phyloP scores from a whole-genome alignment of 2,797 vertebrate genomes.

The Microhierax caerulescens region DNA sequence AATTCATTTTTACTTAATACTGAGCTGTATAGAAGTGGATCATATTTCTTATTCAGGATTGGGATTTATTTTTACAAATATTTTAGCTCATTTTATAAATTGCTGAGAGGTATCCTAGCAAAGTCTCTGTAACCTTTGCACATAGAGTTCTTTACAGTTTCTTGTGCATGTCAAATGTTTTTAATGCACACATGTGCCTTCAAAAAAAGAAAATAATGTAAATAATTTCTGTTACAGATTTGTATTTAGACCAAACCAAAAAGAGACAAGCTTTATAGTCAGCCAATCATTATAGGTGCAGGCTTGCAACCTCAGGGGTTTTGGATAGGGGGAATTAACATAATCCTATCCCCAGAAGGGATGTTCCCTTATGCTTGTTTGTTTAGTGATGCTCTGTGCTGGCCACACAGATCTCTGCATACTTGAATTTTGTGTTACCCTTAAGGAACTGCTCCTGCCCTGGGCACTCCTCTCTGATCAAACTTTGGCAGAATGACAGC shows the following conservation, averaged over 20 bases:
- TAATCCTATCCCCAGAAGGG: not conserved
- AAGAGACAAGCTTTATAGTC: not conserved
- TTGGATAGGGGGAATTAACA: not conserved
- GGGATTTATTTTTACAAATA: not conserved
- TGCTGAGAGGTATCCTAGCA: not conserved
- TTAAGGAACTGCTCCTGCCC: not conserved
- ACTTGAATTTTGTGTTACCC: not conserved
- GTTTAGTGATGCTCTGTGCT: not conserved
- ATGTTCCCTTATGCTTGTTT: not conserved
- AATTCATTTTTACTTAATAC: not conserved
- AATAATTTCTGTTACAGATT: not conserved
- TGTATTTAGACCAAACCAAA: not conserved
- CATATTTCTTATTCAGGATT: not conserved
- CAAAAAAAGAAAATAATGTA: not conserved
- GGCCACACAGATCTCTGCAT: not conserved
- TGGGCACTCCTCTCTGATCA: not conserved
- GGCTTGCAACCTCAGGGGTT: not conserved
- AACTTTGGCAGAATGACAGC: not conserved
- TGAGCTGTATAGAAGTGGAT: not conserved
- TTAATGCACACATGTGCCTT: fast-evolving
- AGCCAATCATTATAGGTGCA: not conserved
- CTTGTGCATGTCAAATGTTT: fast-evolving
- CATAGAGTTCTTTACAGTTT: not conserved
- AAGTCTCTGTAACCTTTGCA: not conserved
- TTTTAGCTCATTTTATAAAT: not conserved